Evolutionary conservation across 1,140 invertebrate species (phyloP), one percentile per base, ranked within the genome.

Genomic region (Copidosoma floridanum): DNA sequence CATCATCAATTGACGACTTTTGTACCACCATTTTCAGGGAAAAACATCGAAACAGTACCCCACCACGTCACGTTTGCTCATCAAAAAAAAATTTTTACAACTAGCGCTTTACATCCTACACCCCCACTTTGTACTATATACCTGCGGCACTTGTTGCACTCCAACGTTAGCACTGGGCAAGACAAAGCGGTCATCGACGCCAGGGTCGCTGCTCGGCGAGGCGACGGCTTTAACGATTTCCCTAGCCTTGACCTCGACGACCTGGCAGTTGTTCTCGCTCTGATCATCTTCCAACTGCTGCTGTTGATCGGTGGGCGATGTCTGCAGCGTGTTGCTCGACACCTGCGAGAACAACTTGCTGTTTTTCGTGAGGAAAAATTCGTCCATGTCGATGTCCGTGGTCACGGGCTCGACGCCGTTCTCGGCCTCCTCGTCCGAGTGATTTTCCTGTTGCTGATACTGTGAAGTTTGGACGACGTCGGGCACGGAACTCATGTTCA

Each of bases 331-430:
- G 60, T 85, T 84, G 14, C 76, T 78, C 0, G 86, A 88, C 64
- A 89, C 87, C 77, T 88, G 84, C 1, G 86, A 87, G 68, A 89
- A 89, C 2, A 89, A 76, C 38, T 82, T 82, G 71, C 88, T 89
- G 57, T 88, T 86, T 70, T 88, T 84, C 11, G 87, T 80, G 29
- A 89, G 72, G 48, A 81, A 79, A 57, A 83, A 83, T 58, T 83
- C 81, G 20, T 82, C 79, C 26, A 76, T 73, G 18, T 80, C 75
- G 21, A 61, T 10, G 29, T 69, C 66, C n/a, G n/a, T n/a, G 1
- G 7, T 29, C 1, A 21, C 29, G 44, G 5, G 60, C 29, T 37
- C 48, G 26, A 5, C 20, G 2, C 56, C 40, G 16, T 26, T 56
- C 61, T 10, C 68, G 57, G 20, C 58, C 6, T 67, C 57, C 1